Evolutionary conservation across 2,888 invertebrate species (phyloP), one percentile per base, ranked within the genome.

Genomic region (Nemotelus pantherinus): DNA sequence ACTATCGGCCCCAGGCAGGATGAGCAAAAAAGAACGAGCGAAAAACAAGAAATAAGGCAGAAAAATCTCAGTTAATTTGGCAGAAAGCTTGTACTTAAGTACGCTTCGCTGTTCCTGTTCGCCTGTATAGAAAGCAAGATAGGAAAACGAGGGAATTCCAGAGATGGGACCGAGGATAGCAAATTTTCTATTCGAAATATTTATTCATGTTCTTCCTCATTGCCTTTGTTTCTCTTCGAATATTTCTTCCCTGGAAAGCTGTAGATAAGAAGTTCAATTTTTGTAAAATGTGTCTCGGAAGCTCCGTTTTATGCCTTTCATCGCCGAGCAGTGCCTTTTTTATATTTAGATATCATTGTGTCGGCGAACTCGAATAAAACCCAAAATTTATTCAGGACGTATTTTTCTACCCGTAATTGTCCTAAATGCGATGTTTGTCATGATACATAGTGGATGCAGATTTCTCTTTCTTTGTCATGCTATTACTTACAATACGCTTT

Each of bases 21-120:
- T 44, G 25, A 39, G 39, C 4, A 41, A 25, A 10, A 57, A 72
- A 43, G 39, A 25, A 25, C 53, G 25, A 3, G 3, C 39, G 41
- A 57, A 60, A 57, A 72, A 6, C 44, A 44, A 74, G 39, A 74
- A 63, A 74, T 74, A 74, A 74, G 72, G 77, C 67, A 60, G 67
- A 77, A 77, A 79, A 79, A 79, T 79, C 79, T 79, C 79, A 79
- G 79, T 79, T 79, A 79, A 79, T 79, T 79, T 79, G 72, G 77
- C 74, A 79, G 77, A 79, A 77, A 79, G 79, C 79, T 79, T 77
- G 65, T 76, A 68, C 60, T 72, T 77, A 68, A 77, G 77, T 72
- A 79, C 77, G 79, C 79, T 76, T 63, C 76, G 77, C 77, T 74
- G 39, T 58, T 41, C 74, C 76, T 72, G 43, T 48, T 41, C 63